Evolutionary conservation across 1,140 invertebrate species (phyloP).

Genomic region (Orchestia grillus): DNA sequence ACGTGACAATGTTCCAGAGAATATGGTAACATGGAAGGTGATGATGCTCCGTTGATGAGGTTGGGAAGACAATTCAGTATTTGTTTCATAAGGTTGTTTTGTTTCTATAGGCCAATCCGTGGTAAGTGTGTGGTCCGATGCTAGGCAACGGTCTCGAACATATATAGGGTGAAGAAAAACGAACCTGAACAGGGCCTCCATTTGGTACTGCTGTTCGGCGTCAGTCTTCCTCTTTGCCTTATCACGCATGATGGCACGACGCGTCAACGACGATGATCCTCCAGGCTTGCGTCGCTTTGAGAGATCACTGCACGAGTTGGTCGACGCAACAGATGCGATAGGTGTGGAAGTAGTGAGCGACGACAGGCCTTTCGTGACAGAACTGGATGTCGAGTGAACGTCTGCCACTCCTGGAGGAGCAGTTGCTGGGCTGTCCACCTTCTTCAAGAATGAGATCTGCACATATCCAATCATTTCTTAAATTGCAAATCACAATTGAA

Average conservation of each 20-base stretch:
- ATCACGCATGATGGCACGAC: constrained; percentile 63
- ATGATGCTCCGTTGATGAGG: neutral
- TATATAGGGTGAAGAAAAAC: neutral
- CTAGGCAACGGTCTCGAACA: neutral
- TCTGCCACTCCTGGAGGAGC: neutral
- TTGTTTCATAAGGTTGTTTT: neutral
- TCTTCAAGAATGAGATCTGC: constrained; percentile 21
- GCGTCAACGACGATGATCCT: constrained; percentile 71
- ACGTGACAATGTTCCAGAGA: neutral
- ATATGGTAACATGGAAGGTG: neutral
- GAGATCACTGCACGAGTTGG: neutral
- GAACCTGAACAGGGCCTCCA: constrained; percentile 66
- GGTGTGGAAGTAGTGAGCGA: neutral
- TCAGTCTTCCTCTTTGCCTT: constrained; percentile 65
- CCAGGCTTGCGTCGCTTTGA: constrained; percentile 12
- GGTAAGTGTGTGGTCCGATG: neutral
- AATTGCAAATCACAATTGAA: neutral
- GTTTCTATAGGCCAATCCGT: neutral
- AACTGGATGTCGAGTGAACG: neutral
- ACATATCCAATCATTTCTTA: neutral
- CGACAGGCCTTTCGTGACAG: neutral
- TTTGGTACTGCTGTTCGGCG: constrained; percentile 62
- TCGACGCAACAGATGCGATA: neutral
- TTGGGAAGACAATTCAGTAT: neutral
- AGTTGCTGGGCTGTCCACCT: neutral